Evolutionary conservation across 1,140 invertebrate genomes (phyloP), one percentile per base, ranked within the genome.

Genomic region (Gonatopus flavifemur): DNA sequence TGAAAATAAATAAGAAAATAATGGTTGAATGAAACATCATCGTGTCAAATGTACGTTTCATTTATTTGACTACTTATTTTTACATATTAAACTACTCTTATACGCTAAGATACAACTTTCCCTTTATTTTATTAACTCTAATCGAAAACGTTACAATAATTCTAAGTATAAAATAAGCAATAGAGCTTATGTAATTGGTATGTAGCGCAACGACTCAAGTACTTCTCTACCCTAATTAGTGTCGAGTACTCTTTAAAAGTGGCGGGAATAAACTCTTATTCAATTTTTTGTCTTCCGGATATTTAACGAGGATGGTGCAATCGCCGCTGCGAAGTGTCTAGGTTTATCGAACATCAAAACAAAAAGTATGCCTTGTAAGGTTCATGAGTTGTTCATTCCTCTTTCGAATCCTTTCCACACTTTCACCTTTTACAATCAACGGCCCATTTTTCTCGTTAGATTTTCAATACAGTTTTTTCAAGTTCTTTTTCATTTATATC

Each of bases 121-220:
- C 72, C 70, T 74, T 72, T 73, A 73, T 74, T n/a, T n/a, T n/a
- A 58, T 67, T 67, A 69, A 47, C 59, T 70, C 66, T 72, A 73
- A 66, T 69, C 68, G 61, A 69, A n/a, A 72, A 72, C 60, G 48
- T 72, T 66, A 73, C 60, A 55, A 57, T 70, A 67, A 66, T 67
- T 70, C 67, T 77, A 76, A 78, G 73, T 76, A 77, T 74, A 77
- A 78, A 77, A 78, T 77, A 77, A 78, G 70, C 67, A 69, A 66
- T 71, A 76, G 66, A 74, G 70, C 72, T 76, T 75, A 69, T 70
- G n/a, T n/a, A n/a, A 66, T 70, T 69, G 59, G 51, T 68, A 70
- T 74, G 63, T 76, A 76, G 67, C n/a, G n/a, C 73, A 72, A 76
- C 70, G 66, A 76, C 64, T 72, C 68, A 68, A 69, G 64, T 74